phyloP scores from a whole-genome alignment of 2,888 invertebrate genomes.

The Eulithis testata region DNA sequence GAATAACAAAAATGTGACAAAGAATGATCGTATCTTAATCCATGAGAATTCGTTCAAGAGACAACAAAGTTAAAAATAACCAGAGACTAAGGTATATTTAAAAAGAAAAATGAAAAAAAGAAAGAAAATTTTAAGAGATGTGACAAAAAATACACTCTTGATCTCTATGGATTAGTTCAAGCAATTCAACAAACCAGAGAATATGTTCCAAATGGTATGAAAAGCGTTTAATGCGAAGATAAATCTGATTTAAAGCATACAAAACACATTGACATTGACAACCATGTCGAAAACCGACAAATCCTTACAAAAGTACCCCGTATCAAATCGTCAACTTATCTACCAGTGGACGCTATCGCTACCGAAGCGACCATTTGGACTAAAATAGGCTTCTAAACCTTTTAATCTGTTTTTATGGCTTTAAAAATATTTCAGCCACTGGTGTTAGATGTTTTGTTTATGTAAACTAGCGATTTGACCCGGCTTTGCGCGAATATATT shows the following conservation, averaged over 20 bases:
- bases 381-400: conserved; percentile 27
- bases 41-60: too few relatives aligned
- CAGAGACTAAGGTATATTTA: too few relatives aligned
- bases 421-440: conserved; percentile 24
- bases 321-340: conserved; percentile 32
- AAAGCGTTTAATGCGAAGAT: neutral
- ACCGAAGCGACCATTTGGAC: neutral
- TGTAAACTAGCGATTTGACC: conserved; percentile 3
- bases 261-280: conserved; percentile 13
- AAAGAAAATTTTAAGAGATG: too few relatives aligned
- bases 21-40: too few relatives aligned
- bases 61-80: too few relatives aligned
- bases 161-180: neutral
- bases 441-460: conserved; percentile 3
- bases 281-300: conserved; percentile 26
- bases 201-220: neutral
- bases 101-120: too few relatives aligned
- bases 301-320: conserved; percentile 26
- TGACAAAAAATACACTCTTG: too few relatives aligned
- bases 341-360: conserved; percentile 30
- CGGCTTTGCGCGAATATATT: conserved; percentile 12
- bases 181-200: neutral
- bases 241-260: neutral
- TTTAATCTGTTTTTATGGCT: conserved; percentile 37
- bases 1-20: too few relatives aligned